Percentiles rank a stretch among this genome's conserved stretches.
These are phyloP conservation scores for Onthophagus sagittarius DNA, from an alignment of 2,888 invertebrate genomes.

Conservation along the genomic window DNA sequence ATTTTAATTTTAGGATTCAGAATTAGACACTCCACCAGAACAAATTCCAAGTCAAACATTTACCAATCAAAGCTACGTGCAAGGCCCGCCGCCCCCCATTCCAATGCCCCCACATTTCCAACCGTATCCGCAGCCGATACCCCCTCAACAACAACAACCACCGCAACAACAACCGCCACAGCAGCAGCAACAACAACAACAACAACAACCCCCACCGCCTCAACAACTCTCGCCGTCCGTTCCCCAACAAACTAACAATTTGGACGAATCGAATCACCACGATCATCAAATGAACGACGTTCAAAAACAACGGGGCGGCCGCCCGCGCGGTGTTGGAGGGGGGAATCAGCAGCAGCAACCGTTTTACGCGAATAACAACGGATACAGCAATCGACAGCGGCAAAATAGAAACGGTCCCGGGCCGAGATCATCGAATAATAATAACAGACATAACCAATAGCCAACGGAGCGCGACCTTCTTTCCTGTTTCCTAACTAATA, in stretches of 20 bases:
- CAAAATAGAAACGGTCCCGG: conserved; percentile 38
- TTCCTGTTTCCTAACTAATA: conserved; percentile 1
- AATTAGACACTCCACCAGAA: conserved; percentile 70
- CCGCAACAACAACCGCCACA: conserved; percentile 42
- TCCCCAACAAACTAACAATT: conserved; percentile 21
- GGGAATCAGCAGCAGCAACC: conserved; percentile 33
- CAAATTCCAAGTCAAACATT: conserved; percentile 78
- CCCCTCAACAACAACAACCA: conserved; percentile 52
- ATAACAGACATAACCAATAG: conserved; percentile 27
- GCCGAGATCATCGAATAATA: conserved; percentile 15
- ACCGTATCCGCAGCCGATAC: conserved; percentile 42
- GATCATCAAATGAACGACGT: conserved; percentile 26
- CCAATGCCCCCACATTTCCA: conserved; percentile 54
- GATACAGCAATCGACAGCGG: conserved; percentile 39
- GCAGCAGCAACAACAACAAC: conserved; percentile 37
- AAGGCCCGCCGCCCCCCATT: conserved; percentile 55
- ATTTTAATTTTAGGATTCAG: conserved; percentile 58
- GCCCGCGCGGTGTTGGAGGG: conserved; percentile 30
- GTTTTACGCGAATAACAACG: conserved; percentile 44
- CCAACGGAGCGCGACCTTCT: background rate
- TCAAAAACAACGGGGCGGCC: conserved; percentile 32
- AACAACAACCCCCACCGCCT: conserved; percentile 54
- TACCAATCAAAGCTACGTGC: conserved; percentile 76
- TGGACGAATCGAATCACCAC: conserved; percentile 25
- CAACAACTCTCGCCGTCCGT: conserved; percentile 44